These are phyloP conservation scores for Rhinolophus ferrumequinum DNA, from an alignment of 2,113 vertebrate species.

Conservation along the genomic window DNA sequence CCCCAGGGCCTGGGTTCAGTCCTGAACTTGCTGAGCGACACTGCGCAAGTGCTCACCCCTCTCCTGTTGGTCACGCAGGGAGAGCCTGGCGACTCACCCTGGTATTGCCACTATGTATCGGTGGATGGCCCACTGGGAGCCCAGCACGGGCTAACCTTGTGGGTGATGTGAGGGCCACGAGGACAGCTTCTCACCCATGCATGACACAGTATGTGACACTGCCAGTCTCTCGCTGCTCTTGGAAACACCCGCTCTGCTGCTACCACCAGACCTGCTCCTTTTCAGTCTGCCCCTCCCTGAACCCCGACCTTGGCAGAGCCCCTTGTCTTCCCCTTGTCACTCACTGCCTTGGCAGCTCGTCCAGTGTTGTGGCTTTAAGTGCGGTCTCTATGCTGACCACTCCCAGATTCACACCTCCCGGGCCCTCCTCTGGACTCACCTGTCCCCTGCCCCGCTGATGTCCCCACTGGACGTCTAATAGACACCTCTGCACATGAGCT, in stretches of 20 bases:
- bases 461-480: rapidly evolving
- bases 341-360: neutral
- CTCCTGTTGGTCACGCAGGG: neutral
- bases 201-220: neutral
- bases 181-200: neutral
- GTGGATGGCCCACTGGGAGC: neutral
- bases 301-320: neutral
- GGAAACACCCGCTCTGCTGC: neutral
- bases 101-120: rapidly evolving
- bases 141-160: neutral
- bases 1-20: neutral
- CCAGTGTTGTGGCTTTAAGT: rapidly evolving
- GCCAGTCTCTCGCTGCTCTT: neutral
- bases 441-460: rapidly evolving
- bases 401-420: neutral
- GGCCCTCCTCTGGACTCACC: neutral
- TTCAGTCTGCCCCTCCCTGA: rapidly evolving
- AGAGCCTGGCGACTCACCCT: rapidly evolving
- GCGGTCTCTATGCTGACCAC: neutral
- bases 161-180: neutral
- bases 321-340: rapidly evolving
- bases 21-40: neutral
- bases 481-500: neutral
- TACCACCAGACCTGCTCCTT: rapidly evolving
- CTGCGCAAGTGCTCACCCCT: too few species aligned